Conservation (phyloP, 2,888 invertebrate genomes). For the Achlya flavicornis region DNA sequence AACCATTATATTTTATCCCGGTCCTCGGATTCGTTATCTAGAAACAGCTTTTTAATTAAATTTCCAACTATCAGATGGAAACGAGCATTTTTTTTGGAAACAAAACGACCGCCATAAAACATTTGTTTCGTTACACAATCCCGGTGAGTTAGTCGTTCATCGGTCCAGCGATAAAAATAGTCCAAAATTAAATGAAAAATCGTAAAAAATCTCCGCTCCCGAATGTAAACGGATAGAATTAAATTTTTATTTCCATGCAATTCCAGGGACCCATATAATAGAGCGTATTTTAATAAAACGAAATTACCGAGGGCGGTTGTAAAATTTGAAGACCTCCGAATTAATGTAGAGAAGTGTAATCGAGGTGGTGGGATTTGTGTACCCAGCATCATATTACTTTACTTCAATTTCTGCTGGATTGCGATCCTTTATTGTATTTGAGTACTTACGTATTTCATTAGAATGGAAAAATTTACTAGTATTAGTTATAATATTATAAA, state of each 20-base stretch:
- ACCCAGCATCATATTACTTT: constrained; percentile 52
- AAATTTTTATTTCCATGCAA: constrained; percentile 64
- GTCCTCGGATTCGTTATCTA: constrained; percentile 54
- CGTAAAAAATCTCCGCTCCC: constrained; percentile 59
- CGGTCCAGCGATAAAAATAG: constrained; percentile 45
- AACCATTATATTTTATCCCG: constrained; percentile 44
- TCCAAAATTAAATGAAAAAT: constrained; percentile 51
- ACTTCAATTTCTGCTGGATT: background rate
- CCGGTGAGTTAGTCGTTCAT: constrained; percentile 29
- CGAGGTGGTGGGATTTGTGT: constrained; percentile 64
- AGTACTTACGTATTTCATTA: background rate
- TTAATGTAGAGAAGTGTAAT: constrained; percentile 68
- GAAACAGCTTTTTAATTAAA: constrained; percentile 61
- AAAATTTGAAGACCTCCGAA: constrained; percentile 73
- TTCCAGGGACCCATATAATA: constrained; percentile 62
- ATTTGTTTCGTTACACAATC: constrained; percentile 32
- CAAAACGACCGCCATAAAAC: constrained; percentile 50
- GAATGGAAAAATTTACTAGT: too few species aligned
- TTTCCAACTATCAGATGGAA: constrained; percentile 62
- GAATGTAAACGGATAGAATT: constrained; percentile 56
- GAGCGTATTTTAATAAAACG: constrained; percentile 76
- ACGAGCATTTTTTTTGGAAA: constrained; percentile 37
- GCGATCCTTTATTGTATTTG: background rate
- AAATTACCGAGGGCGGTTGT: constrained; percentile 71
- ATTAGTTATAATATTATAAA: background rate